Base-by-base conservation (phyloP, 2,113 vertebrate genomes). In the Ifrita kowaldi region DNA sequence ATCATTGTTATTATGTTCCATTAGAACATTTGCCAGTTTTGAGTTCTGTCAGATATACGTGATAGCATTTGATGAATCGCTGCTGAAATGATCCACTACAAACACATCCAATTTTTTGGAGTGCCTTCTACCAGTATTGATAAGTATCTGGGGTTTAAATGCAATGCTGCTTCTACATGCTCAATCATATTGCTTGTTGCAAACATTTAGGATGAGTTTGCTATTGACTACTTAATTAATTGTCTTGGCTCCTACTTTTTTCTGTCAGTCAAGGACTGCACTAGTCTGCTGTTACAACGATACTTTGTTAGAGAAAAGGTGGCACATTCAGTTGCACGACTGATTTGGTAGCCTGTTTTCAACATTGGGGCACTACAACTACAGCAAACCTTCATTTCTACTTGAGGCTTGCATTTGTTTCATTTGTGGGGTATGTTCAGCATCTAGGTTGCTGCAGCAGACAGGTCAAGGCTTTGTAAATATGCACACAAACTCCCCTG, bases 1-100 rank as follows among this genome's bases (percentile, higher is more conserved):
- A 89, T 97, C 69, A n/a, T 97, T 97, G 97, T 96, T 97, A 97
- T 96, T 97, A 97, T 96, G 79, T 96, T 97, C 84, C 96, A 96
- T 96, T 96, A 95, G 96, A 97, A 96, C 87, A 91, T 92, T 98
- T 98, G 97, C 92, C 84, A 97, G 96, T 97, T 97, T 96, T 94
- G 97, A 96, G 68, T 95, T 97, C 93, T 97, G 96, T 98, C 92
- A 97, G 90, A 85, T 71, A 95, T 92, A 93, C 7, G 23, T 7
- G 62, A 97, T 95, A 95, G 94, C 78, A 87, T 82, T 95, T 96
- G 96, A 95, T 97, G 94, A 97, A 97, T 97, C 93, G 91, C 88
- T 89, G 84, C 44, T 97, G 95, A 97, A 97, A 92, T 65, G 84
- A 97, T 97, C 96, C 87, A 92, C 95, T 95, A 87, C 93, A 97